These are phyloP conservation scores for Drosophila parvula DNA, from an alignment of 1,140 invertebrate species.

Conservation along the genomic window DNA sequence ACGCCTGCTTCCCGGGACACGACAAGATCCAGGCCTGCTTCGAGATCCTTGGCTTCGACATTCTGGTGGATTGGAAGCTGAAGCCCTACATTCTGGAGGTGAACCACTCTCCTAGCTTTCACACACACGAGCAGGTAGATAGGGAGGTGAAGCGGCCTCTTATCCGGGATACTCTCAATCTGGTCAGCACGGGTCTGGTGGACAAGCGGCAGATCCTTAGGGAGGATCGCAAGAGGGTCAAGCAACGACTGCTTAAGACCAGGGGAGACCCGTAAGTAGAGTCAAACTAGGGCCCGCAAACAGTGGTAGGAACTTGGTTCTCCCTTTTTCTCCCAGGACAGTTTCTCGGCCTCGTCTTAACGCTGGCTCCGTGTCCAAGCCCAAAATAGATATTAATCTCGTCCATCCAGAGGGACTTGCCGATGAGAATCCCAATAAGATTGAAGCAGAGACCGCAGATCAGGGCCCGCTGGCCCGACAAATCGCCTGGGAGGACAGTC, in stretches of 20 bases:
- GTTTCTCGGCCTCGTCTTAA: conserved; percentile 25
- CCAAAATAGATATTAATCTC: conserved; percentile 5
- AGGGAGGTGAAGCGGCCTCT: conserved; percentile 92
- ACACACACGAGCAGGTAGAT: conserved; percentile 93
- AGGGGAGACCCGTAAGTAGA: conserved; percentile 64
- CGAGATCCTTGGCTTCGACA: conserved; percentile 95
- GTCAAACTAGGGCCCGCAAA: not conserved
- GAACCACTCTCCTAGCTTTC: conserved; percentile 96
- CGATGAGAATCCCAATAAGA: not conserved
- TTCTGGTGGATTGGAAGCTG: conserved; percentile 93
- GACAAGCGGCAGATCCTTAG: conserved; percentile 91
- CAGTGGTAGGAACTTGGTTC: not conserved
- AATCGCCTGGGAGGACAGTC: conserved; percentile 90
- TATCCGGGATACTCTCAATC: conserved; percentile 91
- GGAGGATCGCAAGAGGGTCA: conserved; percentile 88
- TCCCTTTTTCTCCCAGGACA: conserved; percentile 1
- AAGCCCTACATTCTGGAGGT: conserved; percentile 94
- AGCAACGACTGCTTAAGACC: conserved; percentile 87
- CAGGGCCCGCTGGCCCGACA: conserved; percentile 86
- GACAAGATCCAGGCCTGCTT: conserved; percentile 94
- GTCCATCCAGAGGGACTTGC: not conserved
- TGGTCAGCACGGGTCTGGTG: conserved; percentile 92
- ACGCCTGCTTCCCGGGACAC: conserved; percentile 93
- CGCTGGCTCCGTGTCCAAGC: conserved; percentile 7
- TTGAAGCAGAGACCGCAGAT: not conserved